Base-by-base conservation (phyloP, 2,797 vertebrate species). In the Syngnathus rostellatus region DNA sequence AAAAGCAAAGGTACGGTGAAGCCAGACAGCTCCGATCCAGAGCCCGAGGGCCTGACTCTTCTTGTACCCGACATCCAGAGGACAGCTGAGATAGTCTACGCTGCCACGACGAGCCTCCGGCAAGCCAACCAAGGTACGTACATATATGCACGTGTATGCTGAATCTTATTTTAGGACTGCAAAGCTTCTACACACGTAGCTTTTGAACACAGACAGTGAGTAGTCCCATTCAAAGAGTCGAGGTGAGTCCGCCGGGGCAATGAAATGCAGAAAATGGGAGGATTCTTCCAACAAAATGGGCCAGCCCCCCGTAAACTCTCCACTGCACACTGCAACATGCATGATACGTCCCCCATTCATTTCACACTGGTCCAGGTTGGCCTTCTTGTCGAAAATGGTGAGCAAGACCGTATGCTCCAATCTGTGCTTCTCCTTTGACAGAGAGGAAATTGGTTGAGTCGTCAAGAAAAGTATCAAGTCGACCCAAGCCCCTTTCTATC, bases 11-110 rank as follows among this genome's bases (percentile, higher is more conserved):
- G 93, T 5, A 93, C 94, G 76, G 91, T 94, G 69, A 99, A 99
- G 83, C 73, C 94, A 0, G 97, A 99, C 23, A 53, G 83, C 62
- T 94, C 95, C 0, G 97, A 99, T 75, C 94, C 95, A 11, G 97
- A 99, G 71, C 95, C 97, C 0, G 97, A 99, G 82, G 97, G 97
- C 19, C 86, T 99, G 75, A 96, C 96, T 0, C 91, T 99, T 48
- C 83, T 99, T 74, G 97, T 99, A n/a, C 97, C 97, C 0, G 97
- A 99, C 85, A 99, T 99, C 77, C 97, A 99, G 68, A 95, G 91
- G 85, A 99, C 97, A 0, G 97, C 97, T 0, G 97, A 98, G 88
- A 99, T 99, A 0, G 97, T 99, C 68, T 92, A 92, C 41, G 86
- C 92, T 1, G 96, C 97, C 31, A 98, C 97, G 6, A 98, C 95